Conservation (phyloP, 2,113 vertebrate species). For the Cepphus grylle region DNA sequence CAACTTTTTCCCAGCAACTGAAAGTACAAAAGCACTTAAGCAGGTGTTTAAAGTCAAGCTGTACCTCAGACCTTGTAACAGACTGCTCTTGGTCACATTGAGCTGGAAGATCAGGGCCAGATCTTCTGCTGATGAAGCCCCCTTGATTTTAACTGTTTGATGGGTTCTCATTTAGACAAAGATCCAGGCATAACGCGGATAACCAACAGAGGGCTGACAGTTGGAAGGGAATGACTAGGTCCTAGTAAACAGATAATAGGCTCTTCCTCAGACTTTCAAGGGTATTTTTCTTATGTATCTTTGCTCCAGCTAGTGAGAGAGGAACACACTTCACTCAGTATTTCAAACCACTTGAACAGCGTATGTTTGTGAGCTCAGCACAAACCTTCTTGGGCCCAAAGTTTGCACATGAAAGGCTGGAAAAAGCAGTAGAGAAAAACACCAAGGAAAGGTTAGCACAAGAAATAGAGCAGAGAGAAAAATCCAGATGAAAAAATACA, state of each 20-base stretch:
- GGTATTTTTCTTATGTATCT: background rate
- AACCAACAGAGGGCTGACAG: background rate
- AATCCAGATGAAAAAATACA: slow-evolving; percentile 18
- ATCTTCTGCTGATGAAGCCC: background rate
- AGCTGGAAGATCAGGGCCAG: background rate
- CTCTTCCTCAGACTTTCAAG: background rate
- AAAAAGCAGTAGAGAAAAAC: slow-evolving; percentile 24
- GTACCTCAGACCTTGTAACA: background rate
- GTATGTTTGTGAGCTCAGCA: background rate
- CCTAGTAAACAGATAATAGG: background rate
- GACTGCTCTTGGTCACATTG: background rate
- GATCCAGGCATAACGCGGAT: background rate
- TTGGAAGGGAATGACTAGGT: background rate
- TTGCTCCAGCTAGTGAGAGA: background rate
- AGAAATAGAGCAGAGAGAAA: slow-evolving; percentile 46
- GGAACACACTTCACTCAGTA: background rate
- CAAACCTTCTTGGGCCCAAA: background rate
- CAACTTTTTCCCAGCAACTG: background rate
- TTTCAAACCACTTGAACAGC: background rate
- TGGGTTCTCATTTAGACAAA: background rate
- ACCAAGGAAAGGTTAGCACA: slow-evolving; percentile 16
- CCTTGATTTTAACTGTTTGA: background rate
- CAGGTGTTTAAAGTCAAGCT: slow-evolving; percentile 27
- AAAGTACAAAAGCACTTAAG: background rate
- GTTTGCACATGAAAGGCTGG: slow-evolving; percentile 12